Evolutionary conservation across 2,113 vertebrate genomes (phyloP), one percentile per base, ranked within the genome.

Genomic region (Ellobius talpinus): DNA sequence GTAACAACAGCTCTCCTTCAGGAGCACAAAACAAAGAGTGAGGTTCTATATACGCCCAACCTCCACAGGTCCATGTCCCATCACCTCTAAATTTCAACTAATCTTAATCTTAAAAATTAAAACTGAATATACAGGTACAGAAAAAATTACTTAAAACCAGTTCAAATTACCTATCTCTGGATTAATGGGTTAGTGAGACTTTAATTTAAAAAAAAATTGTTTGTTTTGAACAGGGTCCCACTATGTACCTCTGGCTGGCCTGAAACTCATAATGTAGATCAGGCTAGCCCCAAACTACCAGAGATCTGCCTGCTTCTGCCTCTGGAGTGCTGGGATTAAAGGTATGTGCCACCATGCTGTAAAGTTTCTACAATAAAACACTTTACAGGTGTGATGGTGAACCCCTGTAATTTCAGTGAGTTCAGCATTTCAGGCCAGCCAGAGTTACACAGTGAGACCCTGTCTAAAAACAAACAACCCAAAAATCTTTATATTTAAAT

Each of bases 91-190:
- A 78, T 50, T 78, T 78, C 90, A 82, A 86, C 45, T 77, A 87
- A 92, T 55, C 39, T n/a, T 55, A 87, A 95, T 73, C 90, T 93
- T 84, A 47, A 95, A 89, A 94, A 86, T 50, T 52, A 79, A 79
- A 91, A 45, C 23, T 65, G 87, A 36, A 21, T 87, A 76, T 14
- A 92, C 6, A 78, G 0, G 87, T 3, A 93, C 7, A 55, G 0
- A 73, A 23, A 91, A 93, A 91, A 95, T n/a, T 77, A 58, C 12
- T 50, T 9, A 50, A 95, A 13, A 33, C 90, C 45, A 87, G 70
- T n/a, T 82, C 74, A 94, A 85, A 55, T 50, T 72, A 87, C 45
- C n/a, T 47, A 70, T 68, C 21, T 93, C 39, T 87, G 45, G 7
- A 93, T 63, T 36, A 26, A 95, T 24, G 36, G 17, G 91, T 82